Base-by-base conservation (phyloP, 2,113 vertebrate genomes). In the Podocnemis expansa region DNA sequence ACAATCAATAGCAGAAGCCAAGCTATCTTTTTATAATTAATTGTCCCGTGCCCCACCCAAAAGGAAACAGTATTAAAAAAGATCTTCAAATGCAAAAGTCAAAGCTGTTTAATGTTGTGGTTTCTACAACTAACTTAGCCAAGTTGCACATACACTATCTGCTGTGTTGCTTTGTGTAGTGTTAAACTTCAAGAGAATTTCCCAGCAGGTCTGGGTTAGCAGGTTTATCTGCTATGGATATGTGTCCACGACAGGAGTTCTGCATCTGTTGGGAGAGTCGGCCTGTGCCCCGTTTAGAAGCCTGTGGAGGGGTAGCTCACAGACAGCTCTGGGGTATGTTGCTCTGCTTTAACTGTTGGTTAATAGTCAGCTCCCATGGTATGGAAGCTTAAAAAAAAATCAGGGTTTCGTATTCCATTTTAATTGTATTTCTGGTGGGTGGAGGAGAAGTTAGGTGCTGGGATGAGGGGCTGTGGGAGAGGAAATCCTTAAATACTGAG, bases 291-390 rank as follows among this genome's bases (percentile, higher is more conserved):
- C 87, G 87, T 89, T 41, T 43, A 52, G 6, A 3, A 49, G 43
- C n/a, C 82, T 25, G 38, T 0, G 0, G 56, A 89, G 31, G 78
- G 85, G 60, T 82, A 94, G 87, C 78, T 91, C 0, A 0, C 24
- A 9, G 58, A 49, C 52, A 78, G 31, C 19, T 1, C 49, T 54
- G 54, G 49, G 75, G 43, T 38, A 16, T 87, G 55, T 60, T 47
- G 16, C 67, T 31, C 41, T 6, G 13, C 70, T 85, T 70, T 93
- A 56, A 52, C 19, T 84, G 80, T 16, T 2, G 4, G 83, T 84
- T 80, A 85, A 41, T 73, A 56, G 91, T 94, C 87, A 70, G 8
- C 92, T 92, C n/a, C 45, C 84, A 10, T 10, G 3, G 11, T 29
- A 58, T 10, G 27, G 27, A 25, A 29, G 6, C 27, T 58, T 58